Base-by-base conservation (phyloP, 2,797 vertebrate genomes). In the Myioborus melanocephalus region DNA sequence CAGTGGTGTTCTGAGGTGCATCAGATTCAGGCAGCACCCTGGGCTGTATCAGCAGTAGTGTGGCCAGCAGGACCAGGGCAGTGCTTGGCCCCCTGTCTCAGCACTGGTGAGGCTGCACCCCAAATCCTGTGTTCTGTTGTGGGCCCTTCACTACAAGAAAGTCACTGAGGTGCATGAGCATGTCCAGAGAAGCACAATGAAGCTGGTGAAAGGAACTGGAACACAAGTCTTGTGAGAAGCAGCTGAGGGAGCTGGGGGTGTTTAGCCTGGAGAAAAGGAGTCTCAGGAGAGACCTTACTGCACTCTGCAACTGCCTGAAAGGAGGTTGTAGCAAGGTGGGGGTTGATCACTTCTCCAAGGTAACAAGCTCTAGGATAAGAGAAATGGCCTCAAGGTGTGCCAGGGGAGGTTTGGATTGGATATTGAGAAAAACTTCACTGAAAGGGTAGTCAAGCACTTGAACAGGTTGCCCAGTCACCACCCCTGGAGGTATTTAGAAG, bases 241-340 rank as follows among this genome's bases (percentile, higher is more conserved):
- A 26, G 27, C 35, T 70, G 30, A n/a, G 27, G 34, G 17, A 71
- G 46, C 39, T 53, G 46, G 20, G 39, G 5, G 1, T 55, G 18
- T n/a, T 60, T 26, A 39, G 24, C 17, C 18, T 66, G 47, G 41
- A 37, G 47, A 44, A 47, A 37, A 65, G 24, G 39, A 60, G 41
- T 21, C 35, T 77, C 2, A 7, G 28, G 32, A 24, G 24, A 60
- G 28, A 60, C 35, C 14, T 44, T 71, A 5, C 5, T 0, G 0
- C 35, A 71, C 47, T 77, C 21, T 44, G 15, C n/a, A 55, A 0
- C 53, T 60, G 5, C 14, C 46, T 77, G 47, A 39, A 60, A 82
- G 13, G n/a, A 72, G 41, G 9, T 8, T 44, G 24, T 66, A 17
- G 32, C 8, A 5, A 21, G 26, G 6, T 24, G 30, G 8, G 10